These are phyloP conservation scores for Thamnaconus septentrionalis DNA, from an alignment of 2,113 vertebrate species.

Conservation along the genomic window DNA sequence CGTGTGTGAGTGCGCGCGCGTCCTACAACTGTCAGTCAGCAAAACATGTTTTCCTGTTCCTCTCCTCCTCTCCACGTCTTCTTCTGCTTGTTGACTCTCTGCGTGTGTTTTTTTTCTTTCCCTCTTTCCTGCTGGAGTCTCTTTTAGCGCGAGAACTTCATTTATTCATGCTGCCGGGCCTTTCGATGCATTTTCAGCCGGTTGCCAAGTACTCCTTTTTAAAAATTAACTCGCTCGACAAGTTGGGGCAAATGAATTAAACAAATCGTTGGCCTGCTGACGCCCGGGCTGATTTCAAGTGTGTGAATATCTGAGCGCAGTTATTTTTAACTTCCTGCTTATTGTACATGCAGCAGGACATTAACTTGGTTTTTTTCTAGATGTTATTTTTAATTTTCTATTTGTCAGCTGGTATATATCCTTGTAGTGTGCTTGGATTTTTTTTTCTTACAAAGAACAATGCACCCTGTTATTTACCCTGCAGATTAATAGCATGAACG, in stretches of 20 bases:
- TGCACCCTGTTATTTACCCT: too few relatives aligned
- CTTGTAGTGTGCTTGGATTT: too few relatives aligned
- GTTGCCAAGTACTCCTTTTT: constrained; percentile 52
- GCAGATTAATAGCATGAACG: not conserved
- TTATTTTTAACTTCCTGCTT: constrained; percentile 31
- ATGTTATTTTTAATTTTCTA: too few relatives aligned
- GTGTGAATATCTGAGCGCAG: constrained; percentile 17
- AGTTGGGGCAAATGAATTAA: constrained; percentile 62
- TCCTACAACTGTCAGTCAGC: constrained; percentile 45
- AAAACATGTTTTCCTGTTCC: constrained; percentile 22
- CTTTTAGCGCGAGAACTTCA: constrained; percentile 50
- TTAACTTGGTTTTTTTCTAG: too few relatives aligned
- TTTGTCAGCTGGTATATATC: too few relatives aligned
- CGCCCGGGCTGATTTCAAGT: constrained; percentile 14
- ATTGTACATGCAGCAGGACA: too few relatives aligned
- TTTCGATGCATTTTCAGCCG: constrained; percentile 50
- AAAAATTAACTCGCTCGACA: constrained; percentile 62
- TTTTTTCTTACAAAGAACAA: too few relatives aligned
- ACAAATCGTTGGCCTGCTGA: constrained; percentile 35
- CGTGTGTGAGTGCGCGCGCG: constrained; percentile 5
- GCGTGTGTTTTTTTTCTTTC: constrained; percentile 10
- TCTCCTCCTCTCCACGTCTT: constrained; percentile 17
- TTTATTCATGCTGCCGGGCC: constrained; percentile 70
- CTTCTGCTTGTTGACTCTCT: constrained; percentile 7
- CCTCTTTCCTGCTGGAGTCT: constrained; percentile 21